Conservation (phyloP, 2,113 vertebrate genomes). For the Pseudorectes ferrugineus region DNA sequence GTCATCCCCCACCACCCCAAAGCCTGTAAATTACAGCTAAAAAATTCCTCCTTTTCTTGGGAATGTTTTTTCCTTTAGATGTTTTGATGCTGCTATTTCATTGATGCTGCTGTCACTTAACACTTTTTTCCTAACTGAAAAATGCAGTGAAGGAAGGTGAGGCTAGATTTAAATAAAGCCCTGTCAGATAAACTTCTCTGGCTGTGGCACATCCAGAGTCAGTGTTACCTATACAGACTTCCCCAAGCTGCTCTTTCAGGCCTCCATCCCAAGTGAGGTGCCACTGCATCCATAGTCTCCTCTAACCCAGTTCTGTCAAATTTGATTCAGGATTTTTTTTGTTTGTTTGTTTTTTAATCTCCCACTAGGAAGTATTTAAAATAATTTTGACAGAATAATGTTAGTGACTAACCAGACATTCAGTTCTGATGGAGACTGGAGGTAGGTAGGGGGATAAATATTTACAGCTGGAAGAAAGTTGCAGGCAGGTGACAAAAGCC, state of each 20-base stretch:
- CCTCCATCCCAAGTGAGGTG: accelerated
- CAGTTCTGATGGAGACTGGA: background rate
- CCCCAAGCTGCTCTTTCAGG: background rate
- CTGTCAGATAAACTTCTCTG: background rate
- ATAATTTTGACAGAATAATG: background rate
- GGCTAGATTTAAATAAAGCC: background rate
- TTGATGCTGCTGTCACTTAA: background rate
- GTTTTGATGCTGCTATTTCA: background rate
- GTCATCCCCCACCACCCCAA: background rate
- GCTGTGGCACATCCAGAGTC: background rate
- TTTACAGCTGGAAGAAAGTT: background rate
- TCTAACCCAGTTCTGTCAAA: background rate
- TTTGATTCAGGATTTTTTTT: background rate
- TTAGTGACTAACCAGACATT: background rate
- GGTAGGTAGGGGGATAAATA: background rate
- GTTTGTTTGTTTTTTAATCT: background rate
- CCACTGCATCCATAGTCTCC: background rate
- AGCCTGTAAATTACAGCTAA: background rate
- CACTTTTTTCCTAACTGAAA: background rate
- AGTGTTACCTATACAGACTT: background rate
- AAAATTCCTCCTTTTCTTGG: background rate
- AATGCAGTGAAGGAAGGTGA: background rate
- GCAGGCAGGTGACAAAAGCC: background rate
- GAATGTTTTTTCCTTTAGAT: background rate
- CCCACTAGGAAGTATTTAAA: background rate